A percentile compares a stretch with the other conserved stretches of the same genome.
These are phyloP conservation scores for Pantala flavescens DNA, from an alignment of 1,140 invertebrate genomes.

Conservation along the genomic window DNA sequence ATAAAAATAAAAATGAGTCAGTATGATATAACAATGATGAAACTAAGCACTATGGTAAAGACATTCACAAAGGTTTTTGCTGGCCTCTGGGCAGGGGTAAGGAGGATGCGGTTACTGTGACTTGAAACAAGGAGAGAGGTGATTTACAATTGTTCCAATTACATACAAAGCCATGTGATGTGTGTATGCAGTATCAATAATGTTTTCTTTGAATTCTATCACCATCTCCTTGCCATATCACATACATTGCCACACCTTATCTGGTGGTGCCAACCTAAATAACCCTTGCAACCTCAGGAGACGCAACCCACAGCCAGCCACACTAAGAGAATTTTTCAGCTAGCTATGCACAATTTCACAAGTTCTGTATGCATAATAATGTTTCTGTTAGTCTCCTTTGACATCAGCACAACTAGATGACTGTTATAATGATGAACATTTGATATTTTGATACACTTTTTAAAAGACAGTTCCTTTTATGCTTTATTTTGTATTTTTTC, in stretches of 20 bases:
- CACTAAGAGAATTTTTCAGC: constrained; percentile 8
- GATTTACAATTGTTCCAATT: background rate
- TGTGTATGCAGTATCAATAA: background rate
- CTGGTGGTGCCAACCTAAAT: no score
- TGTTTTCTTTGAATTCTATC: no score
- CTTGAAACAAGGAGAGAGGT: background rate
- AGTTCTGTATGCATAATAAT: background rate
- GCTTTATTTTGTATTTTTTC: background rate
- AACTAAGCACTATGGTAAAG: constrained; percentile 9
- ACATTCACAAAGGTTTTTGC: constrained; percentile 1
- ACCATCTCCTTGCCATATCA: no score
- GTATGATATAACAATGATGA: constrained; percentile 10
- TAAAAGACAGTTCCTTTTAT: background rate
- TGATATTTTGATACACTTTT: constrained; percentile 6
- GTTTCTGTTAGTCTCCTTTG: constrained; percentile 1
- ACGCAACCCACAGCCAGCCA: constrained; percentile 1
- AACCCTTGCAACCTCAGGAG: background rate
- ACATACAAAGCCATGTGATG: constrained; percentile 1
- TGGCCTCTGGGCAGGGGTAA: background rate
- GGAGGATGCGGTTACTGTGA: background rate
- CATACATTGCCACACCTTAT: no score
- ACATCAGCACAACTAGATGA: background rate
- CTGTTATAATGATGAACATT: background rate
- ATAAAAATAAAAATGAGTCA: constrained; percentile 11
- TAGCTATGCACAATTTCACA: constrained; percentile 9